Evolutionary conservation across 2,888 invertebrate species (phyloP).

Genomic region (Leucozona laternaria): DNA sequence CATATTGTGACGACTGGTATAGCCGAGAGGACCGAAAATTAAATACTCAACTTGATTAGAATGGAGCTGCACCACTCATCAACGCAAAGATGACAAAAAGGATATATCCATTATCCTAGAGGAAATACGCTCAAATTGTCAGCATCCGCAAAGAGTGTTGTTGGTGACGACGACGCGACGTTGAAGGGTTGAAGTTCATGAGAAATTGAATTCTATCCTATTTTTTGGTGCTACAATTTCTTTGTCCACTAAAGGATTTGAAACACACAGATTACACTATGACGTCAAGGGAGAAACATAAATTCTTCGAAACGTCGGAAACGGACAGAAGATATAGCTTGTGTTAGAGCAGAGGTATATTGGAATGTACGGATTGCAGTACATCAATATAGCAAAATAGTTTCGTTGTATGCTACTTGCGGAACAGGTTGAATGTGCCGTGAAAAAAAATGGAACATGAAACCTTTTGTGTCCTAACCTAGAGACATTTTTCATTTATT

Average conservation of each 20-base stretch:
- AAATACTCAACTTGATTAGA: slow-evolving; percentile 58
- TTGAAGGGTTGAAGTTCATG: not conserved
- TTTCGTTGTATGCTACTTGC: too few species aligned
- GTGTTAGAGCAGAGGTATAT: not conserved
- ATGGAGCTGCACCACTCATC: slow-evolving; percentile 2
- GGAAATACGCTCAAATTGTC: not conserved
- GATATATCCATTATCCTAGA: not conserved
- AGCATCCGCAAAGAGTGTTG: not conserved
- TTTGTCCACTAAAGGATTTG: not conserved
- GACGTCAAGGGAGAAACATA: not conserved
- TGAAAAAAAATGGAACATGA: too few species aligned
- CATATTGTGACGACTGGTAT: not conserved
- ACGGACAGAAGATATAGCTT: not conserved
- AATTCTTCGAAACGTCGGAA: not conserved
- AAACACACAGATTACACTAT: not conserved
- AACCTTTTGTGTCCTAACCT: too few species aligned
- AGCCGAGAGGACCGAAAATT: slow-evolving; percentile 37
- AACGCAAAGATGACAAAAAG: not conserved
- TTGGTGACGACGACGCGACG: not conserved
- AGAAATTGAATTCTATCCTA: not conserved
- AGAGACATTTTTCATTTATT: too few species aligned
- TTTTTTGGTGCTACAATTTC: not conserved
- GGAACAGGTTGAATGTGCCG: too few species aligned
- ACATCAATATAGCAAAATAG: too few species aligned
- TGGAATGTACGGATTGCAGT: not conserved